A percentile compares a stretch with the other conserved stretches of the same genome.
Evolutionary conservation across 2,113 vertebrate genomes (phyloP).

Genomic region (Pavo muticus): DNA sequence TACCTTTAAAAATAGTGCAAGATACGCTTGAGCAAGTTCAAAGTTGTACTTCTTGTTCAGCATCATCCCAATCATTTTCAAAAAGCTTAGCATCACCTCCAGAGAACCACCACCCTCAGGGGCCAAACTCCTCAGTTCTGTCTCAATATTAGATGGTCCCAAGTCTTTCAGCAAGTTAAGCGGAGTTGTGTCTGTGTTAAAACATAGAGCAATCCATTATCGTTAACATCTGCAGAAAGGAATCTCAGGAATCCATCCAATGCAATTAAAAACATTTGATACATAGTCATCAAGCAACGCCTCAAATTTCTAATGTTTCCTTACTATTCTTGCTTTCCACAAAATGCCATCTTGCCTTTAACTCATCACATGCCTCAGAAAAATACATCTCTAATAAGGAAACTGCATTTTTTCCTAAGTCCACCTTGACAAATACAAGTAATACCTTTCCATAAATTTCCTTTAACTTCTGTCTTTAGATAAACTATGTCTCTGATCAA

Average conservation of each 20-base stretch:
- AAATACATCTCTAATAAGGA: not conserved
- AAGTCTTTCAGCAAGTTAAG: slow-evolving; percentile 84
- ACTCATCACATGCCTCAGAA: not conserved
- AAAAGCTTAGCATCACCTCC: slow-evolving; percentile 85
- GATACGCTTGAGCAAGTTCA: slow-evolving; percentile 92
- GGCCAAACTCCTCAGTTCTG: slow-evolving; percentile 85
- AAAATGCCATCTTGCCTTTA: not conserved
- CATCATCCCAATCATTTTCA: slow-evolving; percentile 88
- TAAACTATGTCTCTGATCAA: not conserved
- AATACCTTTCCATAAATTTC: not conserved
- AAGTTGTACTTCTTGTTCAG: slow-evolving; percentile 88
- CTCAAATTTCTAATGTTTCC: not conserved
- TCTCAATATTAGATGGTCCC: slow-evolving; percentile 85
- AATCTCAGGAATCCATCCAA: not conserved
- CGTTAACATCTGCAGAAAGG: not conserved
- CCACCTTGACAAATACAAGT: not conserved
- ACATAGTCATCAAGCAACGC: not conserved
- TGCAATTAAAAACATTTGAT: not conserved
- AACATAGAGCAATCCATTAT: not conserved
- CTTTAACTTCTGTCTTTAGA: not conserved
- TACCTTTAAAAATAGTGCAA: slow-evolving; percentile 95
- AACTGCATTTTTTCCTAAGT: not conserved
- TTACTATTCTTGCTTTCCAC: not conserved
- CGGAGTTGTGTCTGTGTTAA: slow-evolving; percentile 78
- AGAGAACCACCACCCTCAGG: slow-evolving; percentile 86